phyloP scores from a whole-genome alignment of 1,140 invertebrate species.

The Drosophila punjabiensis region DNA sequence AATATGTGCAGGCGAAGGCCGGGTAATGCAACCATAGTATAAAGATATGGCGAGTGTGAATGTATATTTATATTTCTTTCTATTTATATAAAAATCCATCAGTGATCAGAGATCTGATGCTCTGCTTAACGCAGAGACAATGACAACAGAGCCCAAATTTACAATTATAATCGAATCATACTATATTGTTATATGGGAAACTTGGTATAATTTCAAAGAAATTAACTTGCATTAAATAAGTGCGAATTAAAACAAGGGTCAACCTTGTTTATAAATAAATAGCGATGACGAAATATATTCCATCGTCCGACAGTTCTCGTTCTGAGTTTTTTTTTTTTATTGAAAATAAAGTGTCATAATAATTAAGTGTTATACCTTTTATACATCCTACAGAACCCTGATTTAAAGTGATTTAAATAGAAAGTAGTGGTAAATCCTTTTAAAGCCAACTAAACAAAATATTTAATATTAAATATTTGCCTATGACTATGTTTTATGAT shows the following conservation, averaged over 20 bases:
- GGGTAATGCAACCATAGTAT: too few species aligned
- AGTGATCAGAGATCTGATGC: neutral
- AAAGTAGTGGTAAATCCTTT: neutral
- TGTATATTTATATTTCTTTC: too few species aligned
- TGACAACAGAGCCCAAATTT: too few species aligned
- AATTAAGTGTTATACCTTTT: neutral
- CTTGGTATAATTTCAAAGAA: neutral
- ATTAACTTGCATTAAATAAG: neutral
- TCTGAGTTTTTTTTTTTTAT: neutral
- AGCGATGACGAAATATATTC: neutral
- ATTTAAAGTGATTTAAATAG: neutral
- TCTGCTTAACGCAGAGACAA: too few species aligned
- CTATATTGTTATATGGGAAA: neutral
- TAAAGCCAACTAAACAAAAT: neutral
- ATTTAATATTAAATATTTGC: neutral
- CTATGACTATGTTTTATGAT: neutral
- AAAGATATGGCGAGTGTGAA: too few species aligned
- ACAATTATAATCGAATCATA: neutral
- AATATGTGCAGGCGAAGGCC: too few species aligned
- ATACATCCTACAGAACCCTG: neutral
- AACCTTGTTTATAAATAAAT: neutral
- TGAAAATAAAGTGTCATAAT: neutral
- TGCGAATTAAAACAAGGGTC: neutral
- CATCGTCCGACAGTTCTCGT: neutral
- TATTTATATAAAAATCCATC: neutral